These are phyloP conservation scores for Conomelus anceps DNA, from an alignment of 2,888 invertebrate genomes.

Conservation along the genomic window DNA sequence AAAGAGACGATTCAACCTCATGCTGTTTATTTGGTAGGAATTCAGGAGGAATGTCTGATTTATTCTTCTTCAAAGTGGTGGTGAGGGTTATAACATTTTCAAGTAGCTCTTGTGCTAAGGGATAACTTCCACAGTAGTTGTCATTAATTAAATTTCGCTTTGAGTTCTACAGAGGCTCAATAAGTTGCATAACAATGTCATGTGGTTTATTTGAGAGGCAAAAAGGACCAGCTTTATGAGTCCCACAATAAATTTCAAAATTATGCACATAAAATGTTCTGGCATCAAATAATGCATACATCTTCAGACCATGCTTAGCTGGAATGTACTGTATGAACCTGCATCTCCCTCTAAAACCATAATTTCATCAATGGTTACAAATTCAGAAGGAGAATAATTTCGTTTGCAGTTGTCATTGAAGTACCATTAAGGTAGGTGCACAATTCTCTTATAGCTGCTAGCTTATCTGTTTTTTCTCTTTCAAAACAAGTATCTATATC, in stretches of 20 bases:
- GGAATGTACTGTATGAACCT: conserved; percentile 35
- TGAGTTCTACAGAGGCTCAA: no score
- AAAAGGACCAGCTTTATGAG: conserved; percentile 29
- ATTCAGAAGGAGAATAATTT: conserved; percentile 28
- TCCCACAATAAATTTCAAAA: conserved; percentile 29
- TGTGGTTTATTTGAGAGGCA: no score
- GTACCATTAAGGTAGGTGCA: conserved; percentile 36
- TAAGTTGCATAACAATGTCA: no score
- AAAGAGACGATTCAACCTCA: neutral
- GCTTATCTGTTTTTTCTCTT: conserved; percentile 30
- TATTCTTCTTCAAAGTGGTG: conserved; percentile 16
- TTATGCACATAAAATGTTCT: conserved; percentile 27
- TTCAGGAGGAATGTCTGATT: conserved; percentile 16
- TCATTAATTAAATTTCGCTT: no score
- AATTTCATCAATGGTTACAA: conserved; percentile 35
- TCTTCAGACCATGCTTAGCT: conserved; percentile 37
- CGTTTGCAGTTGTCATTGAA: conserved; percentile 37
- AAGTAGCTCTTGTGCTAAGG: neutral
- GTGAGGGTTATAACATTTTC: conserved; percentile 15
- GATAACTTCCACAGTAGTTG: neutral
- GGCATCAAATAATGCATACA: conserved; percentile 34
- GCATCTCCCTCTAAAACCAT: conserved; percentile 35
- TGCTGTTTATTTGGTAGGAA: conserved; percentile 14
- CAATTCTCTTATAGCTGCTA: conserved; percentile 35
- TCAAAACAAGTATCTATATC: conserved; percentile 29